Percentiles rank a stretch among this genome's conserved stretches.
phyloP scores from a whole-genome alignment of 2,113 vertebrate species.

The Pandion haliaetus region DNA sequence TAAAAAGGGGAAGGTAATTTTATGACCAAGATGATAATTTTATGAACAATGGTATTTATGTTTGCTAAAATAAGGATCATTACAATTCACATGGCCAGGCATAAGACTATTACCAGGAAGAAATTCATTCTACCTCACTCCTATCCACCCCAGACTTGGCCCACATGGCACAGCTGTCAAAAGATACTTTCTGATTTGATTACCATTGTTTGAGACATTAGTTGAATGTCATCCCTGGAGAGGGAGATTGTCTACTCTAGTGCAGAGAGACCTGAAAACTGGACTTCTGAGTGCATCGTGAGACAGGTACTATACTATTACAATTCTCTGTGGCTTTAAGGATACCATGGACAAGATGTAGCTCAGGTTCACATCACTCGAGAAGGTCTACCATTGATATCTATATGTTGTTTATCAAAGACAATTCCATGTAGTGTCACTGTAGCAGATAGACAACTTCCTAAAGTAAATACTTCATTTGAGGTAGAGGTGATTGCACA shows the following conservation, averaged over 20 bases:
- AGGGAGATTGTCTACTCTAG: not conserved
- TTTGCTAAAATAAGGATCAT: constrained; percentile 40
- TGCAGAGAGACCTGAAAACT: not conserved
- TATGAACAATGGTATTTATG: constrained; percentile 49
- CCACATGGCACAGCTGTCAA: not conserved
- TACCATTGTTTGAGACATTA: not conserved
- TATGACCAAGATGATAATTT: constrained; percentile 45
- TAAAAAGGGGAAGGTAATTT: constrained; percentile 48
- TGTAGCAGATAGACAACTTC: not conserved
- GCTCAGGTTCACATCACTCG: not conserved
- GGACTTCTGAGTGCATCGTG: not conserved
- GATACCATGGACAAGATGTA: not conserved
- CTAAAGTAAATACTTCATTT: not conserved
- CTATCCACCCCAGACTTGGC: not conserved
- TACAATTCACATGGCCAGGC: not conserved
- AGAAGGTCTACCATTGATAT: not conserved
- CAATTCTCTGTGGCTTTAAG: not conserved
- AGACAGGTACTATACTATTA: not conserved
- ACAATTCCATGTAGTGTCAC: not conserved
- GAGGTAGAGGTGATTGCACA: not conserved
- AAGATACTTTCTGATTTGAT: not conserved
- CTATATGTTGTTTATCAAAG: not conserved
- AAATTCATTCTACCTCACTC: not conserved
- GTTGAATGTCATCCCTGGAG: not conserved
- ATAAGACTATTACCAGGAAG: not conserved